Percentiles rank a stretch among this genome's conserved stretches.
Evolutionary conservation across 2,113 vertebrate species (phyloP).

Genomic region (Myrmecobius fasciatus): DNA sequence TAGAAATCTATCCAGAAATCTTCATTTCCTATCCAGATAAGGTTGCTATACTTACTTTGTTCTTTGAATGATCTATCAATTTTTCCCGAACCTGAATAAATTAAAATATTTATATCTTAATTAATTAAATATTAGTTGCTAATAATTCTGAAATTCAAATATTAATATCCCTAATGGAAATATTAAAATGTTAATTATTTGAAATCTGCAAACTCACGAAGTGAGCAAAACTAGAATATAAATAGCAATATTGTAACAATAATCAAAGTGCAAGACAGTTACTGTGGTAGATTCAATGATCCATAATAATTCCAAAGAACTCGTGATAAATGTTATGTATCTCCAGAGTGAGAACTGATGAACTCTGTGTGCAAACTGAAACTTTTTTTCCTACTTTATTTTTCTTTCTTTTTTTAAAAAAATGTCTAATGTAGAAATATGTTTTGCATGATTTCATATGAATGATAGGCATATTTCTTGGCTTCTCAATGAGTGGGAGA

Average conservation of each 20-base stretch:
- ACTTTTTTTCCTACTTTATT: neutral
- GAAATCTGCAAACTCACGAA: neutral
- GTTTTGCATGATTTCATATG: neutral
- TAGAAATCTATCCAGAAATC: neutral
- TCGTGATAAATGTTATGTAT: neutral
- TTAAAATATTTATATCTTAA: neutral
- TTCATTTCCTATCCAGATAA: neutral
- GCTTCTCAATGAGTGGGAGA: neutral
- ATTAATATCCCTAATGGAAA: neutral
- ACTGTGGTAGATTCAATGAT: neutral
- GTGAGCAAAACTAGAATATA: neutral
- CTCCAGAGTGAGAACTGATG: neutral
- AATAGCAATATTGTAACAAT: neutral
- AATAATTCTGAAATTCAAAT: neutral
- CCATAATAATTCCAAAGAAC: neutral
- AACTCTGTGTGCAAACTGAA: neutral
- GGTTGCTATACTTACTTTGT: neutral
- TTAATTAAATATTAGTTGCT: neutral
- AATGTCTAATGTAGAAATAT: neutral
- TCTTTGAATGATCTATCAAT: neutral
- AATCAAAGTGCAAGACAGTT: neutral
- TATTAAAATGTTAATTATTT: neutral
- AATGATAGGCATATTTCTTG: neutral
- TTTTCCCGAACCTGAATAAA: conserved; percentile 5
- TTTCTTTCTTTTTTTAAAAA: neutral